Conservation (phyloP, 2,888 invertebrate genomes). For the Beris chalybata region DNA sequence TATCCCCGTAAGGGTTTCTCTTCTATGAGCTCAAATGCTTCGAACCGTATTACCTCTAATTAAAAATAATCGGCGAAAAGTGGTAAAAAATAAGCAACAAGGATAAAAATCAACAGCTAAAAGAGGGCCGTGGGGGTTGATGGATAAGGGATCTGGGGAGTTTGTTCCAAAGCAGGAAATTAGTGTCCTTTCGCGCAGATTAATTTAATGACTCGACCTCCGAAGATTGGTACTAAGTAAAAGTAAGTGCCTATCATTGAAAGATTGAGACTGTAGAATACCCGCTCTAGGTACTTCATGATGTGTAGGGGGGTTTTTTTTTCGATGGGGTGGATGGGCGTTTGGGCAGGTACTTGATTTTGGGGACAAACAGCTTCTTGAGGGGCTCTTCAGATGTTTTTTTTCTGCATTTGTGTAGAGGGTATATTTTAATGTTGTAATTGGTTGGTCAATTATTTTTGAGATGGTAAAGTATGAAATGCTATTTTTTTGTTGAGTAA, state of each 20-base stretch:
- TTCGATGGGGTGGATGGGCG: neutral
- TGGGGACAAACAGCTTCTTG: slow-evolving; percentile 14
- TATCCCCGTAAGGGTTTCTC: slow-evolving; percentile 11
- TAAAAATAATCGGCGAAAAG: neutral
- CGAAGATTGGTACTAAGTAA: neutral
- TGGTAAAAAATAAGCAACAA: no score
- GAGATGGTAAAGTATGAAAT: no score
- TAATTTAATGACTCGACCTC: slow-evolving; percentile 38
- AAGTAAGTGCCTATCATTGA: no score
- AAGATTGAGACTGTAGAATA: no score
- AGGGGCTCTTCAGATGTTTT: slow-evolving; percentile 8
- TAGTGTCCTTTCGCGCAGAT: slow-evolving; percentile 39
- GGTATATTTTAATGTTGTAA: slow-evolving; percentile 14
- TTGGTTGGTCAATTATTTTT: slow-evolving; percentile 20
- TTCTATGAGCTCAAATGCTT: neutral
- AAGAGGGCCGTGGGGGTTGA: neutral
- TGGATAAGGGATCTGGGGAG: slow-evolving; percentile 6
- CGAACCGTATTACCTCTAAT: slow-evolving; percentile 2
- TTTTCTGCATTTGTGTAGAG: slow-evolving; percentile 1
- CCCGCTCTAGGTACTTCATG: slow-evolving; percentile 10
- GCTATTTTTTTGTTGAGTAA: no score
- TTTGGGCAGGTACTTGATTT: slow-evolving; percentile 2
- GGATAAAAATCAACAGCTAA: no score
- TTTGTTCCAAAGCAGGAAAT: slow-evolving; percentile 3
- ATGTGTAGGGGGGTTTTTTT: slow-evolving; percentile 1